Evolutionary conservation across 2,888 invertebrate species (phyloP).

Genomic region (Meiosimyza platycephala): DNA sequence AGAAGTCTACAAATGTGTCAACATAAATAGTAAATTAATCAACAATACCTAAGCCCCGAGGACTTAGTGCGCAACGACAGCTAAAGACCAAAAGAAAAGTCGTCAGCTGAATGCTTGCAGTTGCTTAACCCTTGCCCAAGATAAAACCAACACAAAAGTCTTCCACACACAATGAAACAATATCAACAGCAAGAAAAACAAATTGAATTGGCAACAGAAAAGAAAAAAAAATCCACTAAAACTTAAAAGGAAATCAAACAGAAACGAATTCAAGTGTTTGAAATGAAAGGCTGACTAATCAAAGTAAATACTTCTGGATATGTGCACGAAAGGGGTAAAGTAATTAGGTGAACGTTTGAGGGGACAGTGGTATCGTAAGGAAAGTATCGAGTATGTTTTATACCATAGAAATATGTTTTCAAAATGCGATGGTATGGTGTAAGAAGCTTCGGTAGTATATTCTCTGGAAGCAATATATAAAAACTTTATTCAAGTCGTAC

Average conservation of each 20-base stretch:
- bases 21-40: conserved; percentile 45
- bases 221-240: background rate
- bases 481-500: no score
- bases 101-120: background rate
- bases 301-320: conserved; percentile 55
- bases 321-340: conserved; percentile 5
- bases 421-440: no score
- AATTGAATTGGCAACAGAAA: background rate
- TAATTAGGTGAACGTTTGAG: no score
- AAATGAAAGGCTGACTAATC: conserved; percentile 42
- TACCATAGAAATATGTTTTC: no score
- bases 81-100: conserved; percentile 30
- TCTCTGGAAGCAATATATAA: no score
- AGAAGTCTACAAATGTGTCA: conserved; percentile 52
- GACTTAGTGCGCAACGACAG: conserved; percentile 12
- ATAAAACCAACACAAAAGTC: background rate
- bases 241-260: conserved; percentile 30
- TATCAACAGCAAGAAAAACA: background rate
- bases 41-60: conserved; percentile 36
- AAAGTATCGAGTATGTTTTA: no score
- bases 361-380: no score
- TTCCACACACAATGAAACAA: background rate
- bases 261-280: background rate
- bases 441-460: no score
- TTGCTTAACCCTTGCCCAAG: conserved; percentile 21